A percentile compares a stretch with the other conserved stretches of the same genome.
These are phyloP conservation scores for Sus cebifrons DNA, from an alignment of 2,797 vertebrate species.

Conservation along the genomic window DNA sequence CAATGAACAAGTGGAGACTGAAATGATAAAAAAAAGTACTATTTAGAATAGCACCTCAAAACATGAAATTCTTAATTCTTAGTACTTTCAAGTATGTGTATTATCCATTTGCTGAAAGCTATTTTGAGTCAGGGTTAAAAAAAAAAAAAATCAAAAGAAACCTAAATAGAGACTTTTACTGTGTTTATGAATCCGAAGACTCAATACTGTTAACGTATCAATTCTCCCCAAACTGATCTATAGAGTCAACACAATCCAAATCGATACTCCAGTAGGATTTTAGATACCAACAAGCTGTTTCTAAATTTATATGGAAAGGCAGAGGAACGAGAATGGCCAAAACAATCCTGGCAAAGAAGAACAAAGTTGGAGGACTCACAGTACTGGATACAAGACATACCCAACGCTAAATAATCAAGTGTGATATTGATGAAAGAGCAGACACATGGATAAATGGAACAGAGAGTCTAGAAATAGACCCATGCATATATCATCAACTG, in stretches of 20 bases:
- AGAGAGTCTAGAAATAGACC: neutral
- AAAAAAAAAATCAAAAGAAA: conserved; percentile 8
- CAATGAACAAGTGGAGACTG: neutral
- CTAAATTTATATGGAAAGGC: conserved; percentile 16
- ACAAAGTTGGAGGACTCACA: neutral
- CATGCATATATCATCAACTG: neutral
- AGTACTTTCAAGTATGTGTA: neutral
- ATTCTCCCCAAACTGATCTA: neutral
- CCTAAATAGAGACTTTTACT: neutral
- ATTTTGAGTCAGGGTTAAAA: neutral
- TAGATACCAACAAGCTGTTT: neutral
- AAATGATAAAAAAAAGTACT: conserved; percentile 11
- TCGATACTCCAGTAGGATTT: neutral
- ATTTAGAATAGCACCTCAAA: conserved; percentile 4
- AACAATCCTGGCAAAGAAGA: conserved; percentile 13
- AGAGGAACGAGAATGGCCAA: conserved; percentile 10
- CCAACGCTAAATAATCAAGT: conserved; percentile 20
- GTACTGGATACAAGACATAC: neutral
- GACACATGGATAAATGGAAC: neutral
- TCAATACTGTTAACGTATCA: neutral
- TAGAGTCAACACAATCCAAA: conserved; percentile 31
- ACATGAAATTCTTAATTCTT: neutral
- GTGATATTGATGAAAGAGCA: neutral
- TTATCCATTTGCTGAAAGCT: neutral
- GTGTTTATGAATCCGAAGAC: neutral